Percentiles rank a stretch among this genome's conserved stretches.
These are phyloP conservation scores for Acipenser ruthenus DNA, from an alignment of 2,797 vertebrate species.

Conservation along the genomic window DNA sequence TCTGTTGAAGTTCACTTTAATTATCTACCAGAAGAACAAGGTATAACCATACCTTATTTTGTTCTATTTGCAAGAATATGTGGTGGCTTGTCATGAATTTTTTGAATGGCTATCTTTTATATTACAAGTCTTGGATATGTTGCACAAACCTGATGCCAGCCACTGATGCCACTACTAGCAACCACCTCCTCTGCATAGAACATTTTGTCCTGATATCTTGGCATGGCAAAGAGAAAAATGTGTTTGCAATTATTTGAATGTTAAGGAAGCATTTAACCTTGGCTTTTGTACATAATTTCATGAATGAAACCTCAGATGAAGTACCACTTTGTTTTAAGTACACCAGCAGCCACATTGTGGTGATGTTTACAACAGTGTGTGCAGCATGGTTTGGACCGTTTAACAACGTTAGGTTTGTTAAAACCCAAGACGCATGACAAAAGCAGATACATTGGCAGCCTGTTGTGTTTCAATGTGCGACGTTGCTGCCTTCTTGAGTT, in stretches of 20 bases:
- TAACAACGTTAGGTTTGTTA: neutral
- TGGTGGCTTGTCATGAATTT: neutral
- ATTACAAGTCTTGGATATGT: neutral
- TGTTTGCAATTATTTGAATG: neutral
- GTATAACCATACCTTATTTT: no score
- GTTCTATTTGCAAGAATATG: no score
- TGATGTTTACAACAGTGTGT: neutral
- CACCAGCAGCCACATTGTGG: neutral
- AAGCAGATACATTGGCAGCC: no score
- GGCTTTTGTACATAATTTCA: slow-evolving; percentile 2
- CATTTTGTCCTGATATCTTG: slow-evolving; percentile 14
- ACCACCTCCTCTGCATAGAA: slow-evolving; percentile 4
- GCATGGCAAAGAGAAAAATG: neutral
- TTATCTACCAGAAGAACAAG: no score
- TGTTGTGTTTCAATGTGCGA: no score
- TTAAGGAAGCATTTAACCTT: slow-evolving; percentile 12
- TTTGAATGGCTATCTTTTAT: neutral
- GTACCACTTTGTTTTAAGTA: neutral
- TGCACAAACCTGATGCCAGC: neutral
- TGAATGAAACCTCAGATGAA: slow-evolving; percentile 2
- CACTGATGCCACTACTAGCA: neutral
- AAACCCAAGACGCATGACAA: neutral
- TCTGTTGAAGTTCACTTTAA: no score
- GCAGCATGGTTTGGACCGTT: neutral
- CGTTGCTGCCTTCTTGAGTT: no score